phyloP scores from a whole-genome alignment of 2,113 vertebrate genomes.

The Chloropsis hardwickii region DNA sequence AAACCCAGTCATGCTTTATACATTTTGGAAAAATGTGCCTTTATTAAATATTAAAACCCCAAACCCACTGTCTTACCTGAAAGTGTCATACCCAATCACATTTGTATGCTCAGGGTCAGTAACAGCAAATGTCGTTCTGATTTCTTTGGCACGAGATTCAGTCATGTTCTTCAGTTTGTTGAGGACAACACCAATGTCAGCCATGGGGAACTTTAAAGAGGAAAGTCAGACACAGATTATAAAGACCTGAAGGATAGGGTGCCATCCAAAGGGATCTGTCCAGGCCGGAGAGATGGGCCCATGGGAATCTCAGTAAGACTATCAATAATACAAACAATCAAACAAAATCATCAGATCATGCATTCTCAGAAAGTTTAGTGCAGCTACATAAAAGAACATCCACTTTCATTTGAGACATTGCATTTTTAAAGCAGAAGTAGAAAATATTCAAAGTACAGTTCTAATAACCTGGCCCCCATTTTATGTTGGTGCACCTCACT shows the following conservation, averaged over 20 bases:
- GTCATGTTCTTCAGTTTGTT: constrained; percentile 79
- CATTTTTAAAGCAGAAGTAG: background rate
- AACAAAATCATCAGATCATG: background rate
- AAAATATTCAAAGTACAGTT: background rate
- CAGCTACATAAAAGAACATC: background rate
- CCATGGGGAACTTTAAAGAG: constrained; percentile 78
- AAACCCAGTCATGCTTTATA: background rate
- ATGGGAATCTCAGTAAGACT: background rate
- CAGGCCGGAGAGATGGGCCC: background rate
- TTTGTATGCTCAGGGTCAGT: constrained; percentile 68
- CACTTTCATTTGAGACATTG: background rate
- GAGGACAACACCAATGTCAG: constrained; percentile 72
- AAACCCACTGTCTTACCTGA: constrained; percentile 77
- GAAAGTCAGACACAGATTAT: background rate
- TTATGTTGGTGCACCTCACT: background rate
- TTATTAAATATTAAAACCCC: background rate
- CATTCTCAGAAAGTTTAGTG: background rate
- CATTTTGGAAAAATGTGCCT: background rate
- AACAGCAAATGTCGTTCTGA: constrained; percentile 75
- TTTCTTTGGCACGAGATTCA: constrained; percentile 72
- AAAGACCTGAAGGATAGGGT: background rate
- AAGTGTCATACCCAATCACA: constrained; percentile 75
- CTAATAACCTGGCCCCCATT: background rate
- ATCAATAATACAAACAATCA: background rate
- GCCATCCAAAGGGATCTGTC: background rate